phyloP scores from a whole-genome alignment of 2,797 vertebrate species.

The Iguana delicatissima region DNA sequence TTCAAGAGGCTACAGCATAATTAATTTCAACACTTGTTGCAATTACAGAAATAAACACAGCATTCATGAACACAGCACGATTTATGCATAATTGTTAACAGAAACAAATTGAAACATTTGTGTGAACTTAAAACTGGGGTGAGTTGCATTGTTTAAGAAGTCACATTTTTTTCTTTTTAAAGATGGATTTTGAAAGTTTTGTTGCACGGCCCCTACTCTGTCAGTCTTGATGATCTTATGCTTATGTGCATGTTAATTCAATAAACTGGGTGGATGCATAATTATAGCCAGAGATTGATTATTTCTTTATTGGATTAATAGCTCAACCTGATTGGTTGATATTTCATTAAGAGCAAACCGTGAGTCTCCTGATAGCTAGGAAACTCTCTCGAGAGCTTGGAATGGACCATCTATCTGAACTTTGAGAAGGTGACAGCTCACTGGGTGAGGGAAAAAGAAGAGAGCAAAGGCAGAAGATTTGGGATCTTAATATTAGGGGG shows the following conservation, averaged over 20 bases:
- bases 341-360: neutral
- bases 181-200: slow-evolving; percentile 43
- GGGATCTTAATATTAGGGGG: neutral
- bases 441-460: neutral
- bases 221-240: slow-evolving; percentile 16
- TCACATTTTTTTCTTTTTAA: slow-evolving; percentile 29
- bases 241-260: neutral
- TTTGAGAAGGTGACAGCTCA: neutral
- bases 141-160: slow-evolving; percentile 67
- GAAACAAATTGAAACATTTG: slow-evolving; percentile 75
- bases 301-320: neutral
- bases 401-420: neutral
- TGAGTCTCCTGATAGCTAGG: neutral
- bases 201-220: neutral
- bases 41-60: slow-evolving; percentile 83
- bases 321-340: neutral
- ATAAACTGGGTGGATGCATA: neutral
- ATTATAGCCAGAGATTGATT: neutral
- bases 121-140: slow-evolving; percentile 53
- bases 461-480: neutral
- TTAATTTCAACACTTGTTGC: slow-evolving; percentile 85
- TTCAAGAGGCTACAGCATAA: slow-evolving; percentile 84
- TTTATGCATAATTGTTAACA: slow-evolving; percentile 75
- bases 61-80: slow-evolving; percentile 73
- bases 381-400: neutral